Conservation (phyloP, 2,888 invertebrate species). For the Torymus texanus region DNA sequence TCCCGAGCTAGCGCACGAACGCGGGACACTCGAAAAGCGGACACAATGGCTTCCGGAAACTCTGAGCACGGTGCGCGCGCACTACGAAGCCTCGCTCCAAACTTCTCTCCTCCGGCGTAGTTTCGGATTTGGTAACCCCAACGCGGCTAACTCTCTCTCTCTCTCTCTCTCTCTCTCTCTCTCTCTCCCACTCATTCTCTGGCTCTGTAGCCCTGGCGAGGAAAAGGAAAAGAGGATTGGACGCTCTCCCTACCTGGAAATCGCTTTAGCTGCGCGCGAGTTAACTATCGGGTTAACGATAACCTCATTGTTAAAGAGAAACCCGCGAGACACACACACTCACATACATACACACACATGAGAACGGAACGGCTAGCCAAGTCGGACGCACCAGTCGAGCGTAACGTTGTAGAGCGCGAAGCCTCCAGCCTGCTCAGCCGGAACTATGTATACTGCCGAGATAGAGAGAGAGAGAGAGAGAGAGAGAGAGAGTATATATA, state of each 20-base stretch:
- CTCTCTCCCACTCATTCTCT: too few relatives aligned
- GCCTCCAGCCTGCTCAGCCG: conserved; percentile 6
- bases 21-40: neutral
- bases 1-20: too few relatives aligned
- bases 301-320: conserved; percentile 60
- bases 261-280: conserved; percentile 58
- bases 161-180: too few relatives aligned
- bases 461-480: neutral
- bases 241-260: conserved; percentile 25
- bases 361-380: conserved; percentile 1
- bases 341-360: too few relatives aligned
- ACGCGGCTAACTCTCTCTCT: conserved; percentile 3
- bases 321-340: conserved; percentile 13
- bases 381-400: neutral
- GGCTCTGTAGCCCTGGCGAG: conserved; percentile 1
- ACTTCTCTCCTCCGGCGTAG: conserved; percentile 22
- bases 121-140: conserved; percentile 29
- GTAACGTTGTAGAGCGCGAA: neutral
- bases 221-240: conserved; percentile 59
- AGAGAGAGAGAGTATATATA: neutral
- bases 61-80: conserved; percentile 30
- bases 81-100: conserved; percentile 24
- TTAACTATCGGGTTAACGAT: conserved; percentile 66
- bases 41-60: conserved; percentile 58
- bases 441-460: neutral